Percentiles rank a stretch among this genome's conserved stretches.
phyloP scores from a whole-genome alignment of 1,140 invertebrate genomes.

The Whitmania pigra region DNA sequence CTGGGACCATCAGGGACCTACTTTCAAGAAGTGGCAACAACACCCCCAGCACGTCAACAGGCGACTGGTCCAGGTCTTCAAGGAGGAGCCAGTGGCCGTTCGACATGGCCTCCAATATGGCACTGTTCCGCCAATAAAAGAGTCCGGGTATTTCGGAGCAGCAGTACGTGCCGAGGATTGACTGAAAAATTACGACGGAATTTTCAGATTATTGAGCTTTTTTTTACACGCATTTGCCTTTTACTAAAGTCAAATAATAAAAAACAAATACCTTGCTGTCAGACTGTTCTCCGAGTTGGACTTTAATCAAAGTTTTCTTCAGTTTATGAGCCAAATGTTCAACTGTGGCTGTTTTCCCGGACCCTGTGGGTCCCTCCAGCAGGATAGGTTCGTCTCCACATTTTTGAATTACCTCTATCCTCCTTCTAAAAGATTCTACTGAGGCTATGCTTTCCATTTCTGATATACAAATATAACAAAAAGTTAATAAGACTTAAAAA shows the following conservation, averaged over 20 bases:
- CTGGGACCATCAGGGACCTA: conserved; percentile 65
- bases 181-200: conserved; percentile 39
- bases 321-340: conserved; percentile 71
- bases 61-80: conserved; percentile 88
- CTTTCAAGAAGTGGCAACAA: conserved; percentile 72
- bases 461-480: no score
- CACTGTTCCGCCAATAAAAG: conserved; percentile 88
- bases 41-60: conserved; percentile 77
- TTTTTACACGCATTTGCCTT: neutral
- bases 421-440: no score
- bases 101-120: conserved; percentile 58
- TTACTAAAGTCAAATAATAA: neutral
- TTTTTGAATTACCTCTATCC: no score
- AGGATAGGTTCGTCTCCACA: conserved; percentile 52
- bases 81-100: conserved; percentile 81
- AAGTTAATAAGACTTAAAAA: no score
- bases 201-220: neutral
- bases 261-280: conserved; percentile 62
- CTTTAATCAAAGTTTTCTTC: conserved; percentile 56
- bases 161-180: conserved; percentile 80
- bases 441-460: no score
- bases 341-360: conserved; percentile 82
- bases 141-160: conserved; percentile 93
- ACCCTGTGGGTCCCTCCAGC: conserved; percentile 77
- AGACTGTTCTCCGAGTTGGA: conserved; percentile 94